Evolutionary conservation across 2,113 vertebrate species (phyloP), one percentile per base, ranked within the genome.

Genomic region (Phalacrocorax aristotelis): DNA sequence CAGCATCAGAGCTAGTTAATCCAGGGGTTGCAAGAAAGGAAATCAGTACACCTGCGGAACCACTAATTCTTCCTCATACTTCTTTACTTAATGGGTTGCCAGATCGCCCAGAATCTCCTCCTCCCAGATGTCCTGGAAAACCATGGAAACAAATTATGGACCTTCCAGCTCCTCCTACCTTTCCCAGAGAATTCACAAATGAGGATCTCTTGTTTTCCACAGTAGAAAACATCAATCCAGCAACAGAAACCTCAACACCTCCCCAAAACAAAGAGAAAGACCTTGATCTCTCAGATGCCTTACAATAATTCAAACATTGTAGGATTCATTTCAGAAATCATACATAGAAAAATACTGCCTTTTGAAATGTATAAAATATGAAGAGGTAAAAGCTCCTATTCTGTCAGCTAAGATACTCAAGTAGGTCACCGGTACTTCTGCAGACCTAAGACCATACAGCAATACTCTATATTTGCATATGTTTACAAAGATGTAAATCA

Each of bases 91-190:
- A 97, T 32, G 62, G 26, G 13, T 91, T 97, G 54, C 52, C 97
- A 87, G 98, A 97, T 95, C 93, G 9, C 18, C n/a, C 96, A 61
- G 96, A 95, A 80, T 76, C 92, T 85, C 36, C 42, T 32, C 69
- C 29, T 25, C 97, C 98, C 38, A 98, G 97, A 92, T 99, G 99
- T 94, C 99, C 99, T 10, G 98, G 99, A 90, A 98, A 98, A 78
- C 98, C 98, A 77, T 99, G 99, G 99, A 99, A 99, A 94, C 87
- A 83, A 93, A 58, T 85, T 70, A 49, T 25, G 32, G 71, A 44
- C 55, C 61, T 81, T 74, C 9, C 61, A 79, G 55, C 27, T 52
- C 23, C 72, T 87, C 7, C 83, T 30, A 48, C 15, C 12, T 93
- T 64, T 48, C 61, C 18, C 14, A 25, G 55, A 55, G 89, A 91